These are phyloP conservation scores for Trisateles emortualis DNA, from an alignment of 2,888 invertebrate genomes.

Conservation along the genomic window DNA sequence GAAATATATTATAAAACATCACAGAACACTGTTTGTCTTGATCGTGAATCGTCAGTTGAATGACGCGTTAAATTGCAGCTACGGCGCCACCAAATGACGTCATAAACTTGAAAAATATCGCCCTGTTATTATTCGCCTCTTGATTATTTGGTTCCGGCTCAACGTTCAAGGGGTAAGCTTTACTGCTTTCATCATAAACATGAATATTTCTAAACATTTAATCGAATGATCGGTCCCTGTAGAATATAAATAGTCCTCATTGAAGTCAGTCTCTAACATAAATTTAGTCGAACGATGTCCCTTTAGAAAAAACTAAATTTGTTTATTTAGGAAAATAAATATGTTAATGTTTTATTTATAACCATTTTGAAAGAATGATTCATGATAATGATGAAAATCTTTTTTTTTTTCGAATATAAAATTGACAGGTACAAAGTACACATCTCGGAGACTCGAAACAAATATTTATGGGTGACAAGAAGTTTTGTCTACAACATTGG, in stretches of 20 bases:
- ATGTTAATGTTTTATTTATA: no score
- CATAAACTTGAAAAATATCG: constrained; percentile 42
- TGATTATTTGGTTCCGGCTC: constrained; percentile 38
- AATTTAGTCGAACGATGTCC: constrained; percentile 12
- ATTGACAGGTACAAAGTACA: no score
- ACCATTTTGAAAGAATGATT: no score
- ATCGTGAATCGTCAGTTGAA: constrained; percentile 45
- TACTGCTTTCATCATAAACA: constrained; percentile 26
- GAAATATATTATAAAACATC: constrained; percentile 10
- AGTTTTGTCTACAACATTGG: no score
- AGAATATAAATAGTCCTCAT: constrained; percentile 30
- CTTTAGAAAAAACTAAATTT: constrained; percentile 7
- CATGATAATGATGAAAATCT: no score
- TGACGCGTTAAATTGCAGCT: constrained; percentile 45
- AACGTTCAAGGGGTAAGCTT: constrained; percentile 31
- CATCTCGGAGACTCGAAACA: no score
- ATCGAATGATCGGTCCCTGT: constrained; percentile 15
- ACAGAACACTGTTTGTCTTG: constrained; percentile 29
- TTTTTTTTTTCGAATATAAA: no score
- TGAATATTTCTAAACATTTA: constrained; percentile 25
- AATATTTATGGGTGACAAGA: no score
- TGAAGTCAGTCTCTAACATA: constrained; percentile 10
- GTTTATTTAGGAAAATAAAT: no score
- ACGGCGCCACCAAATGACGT: constrained; percentile 42
- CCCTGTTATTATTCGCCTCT: constrained; percentile 34